A percentile compares a stretch with the other conserved stretches of the same genome.
Evolutionary conservation across 1,140 invertebrate genomes (phyloP).

Genomic region (Limonius californicus): DNA sequence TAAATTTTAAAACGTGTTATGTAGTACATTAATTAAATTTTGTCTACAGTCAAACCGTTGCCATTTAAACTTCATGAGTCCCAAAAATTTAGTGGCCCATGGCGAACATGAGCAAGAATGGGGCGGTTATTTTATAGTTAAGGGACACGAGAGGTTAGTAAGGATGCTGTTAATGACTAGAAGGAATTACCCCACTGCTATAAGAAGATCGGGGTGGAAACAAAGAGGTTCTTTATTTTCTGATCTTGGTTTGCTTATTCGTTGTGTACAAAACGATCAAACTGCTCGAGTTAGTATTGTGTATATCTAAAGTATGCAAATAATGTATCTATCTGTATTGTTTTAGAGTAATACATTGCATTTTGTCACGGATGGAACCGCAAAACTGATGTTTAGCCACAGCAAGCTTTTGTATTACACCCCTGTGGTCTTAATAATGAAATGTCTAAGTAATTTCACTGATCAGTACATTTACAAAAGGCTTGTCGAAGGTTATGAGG

Average conservation of each 20-base stretch:
- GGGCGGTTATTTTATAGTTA: slow-evolving; percentile 95
- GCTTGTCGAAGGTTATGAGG: slow-evolving; percentile 73
- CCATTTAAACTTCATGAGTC: slow-evolving; percentile 71
- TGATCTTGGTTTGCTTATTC: slow-evolving; percentile 77
- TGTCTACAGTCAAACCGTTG: slow-evolving; percentile 82
- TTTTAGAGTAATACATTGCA: slow-evolving; percentile 85
- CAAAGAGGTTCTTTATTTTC: slow-evolving; percentile 77
- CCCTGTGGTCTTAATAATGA: slow-evolving; percentile 84
- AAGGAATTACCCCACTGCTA: slow-evolving; percentile 82
- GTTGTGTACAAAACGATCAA: slow-evolving; percentile 79
- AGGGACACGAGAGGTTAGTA: slow-evolving; percentile 82
- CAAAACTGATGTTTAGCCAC: slow-evolving; percentile 81
- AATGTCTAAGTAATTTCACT: slow-evolving; percentile 73
- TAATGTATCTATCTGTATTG: slow-evolving; percentile 27
- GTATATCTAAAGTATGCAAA: slow-evolving; percentile 9
- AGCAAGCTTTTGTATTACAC: slow-evolving; percentile 78
- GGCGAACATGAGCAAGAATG: slow-evolving; percentile 92
- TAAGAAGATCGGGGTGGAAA: slow-evolving; percentile 81
- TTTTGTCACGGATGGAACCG: slow-evolving; percentile 83
- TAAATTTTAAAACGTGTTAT: slow-evolving; percentile 31
- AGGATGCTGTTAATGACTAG: slow-evolving; percentile 82
- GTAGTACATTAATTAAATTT: slow-evolving; percentile 14
- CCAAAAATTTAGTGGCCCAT: slow-evolving; percentile 68
- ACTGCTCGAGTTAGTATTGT: slow-evolving; percentile 57
- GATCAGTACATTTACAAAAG: slow-evolving; percentile 81